Evolutionary conservation across 2,113 vertebrate species (phyloP).

Genomic region (Onychorhynchus coronatus): DNA sequence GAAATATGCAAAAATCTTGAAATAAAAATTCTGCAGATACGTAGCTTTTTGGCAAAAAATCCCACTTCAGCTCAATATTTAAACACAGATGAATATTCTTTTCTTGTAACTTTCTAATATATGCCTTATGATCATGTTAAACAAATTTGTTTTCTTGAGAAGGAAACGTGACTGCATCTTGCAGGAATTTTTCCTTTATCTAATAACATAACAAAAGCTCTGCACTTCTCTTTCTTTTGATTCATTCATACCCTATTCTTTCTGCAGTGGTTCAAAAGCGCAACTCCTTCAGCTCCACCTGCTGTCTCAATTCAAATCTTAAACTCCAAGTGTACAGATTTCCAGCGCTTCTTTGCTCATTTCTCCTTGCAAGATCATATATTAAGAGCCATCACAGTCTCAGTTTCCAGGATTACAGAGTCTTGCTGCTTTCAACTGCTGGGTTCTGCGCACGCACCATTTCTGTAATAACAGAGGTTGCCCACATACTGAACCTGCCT

Average conservation of each 20-base stretch:
- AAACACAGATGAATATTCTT: not conserved
- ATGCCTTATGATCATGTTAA: not conserved
- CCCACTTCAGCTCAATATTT: not conserved
- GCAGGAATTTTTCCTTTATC: not conserved
- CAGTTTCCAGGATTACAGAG: conserved; percentile 19
- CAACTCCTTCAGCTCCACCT: conserved; percentile 67
- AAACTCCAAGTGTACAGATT: not conserved
- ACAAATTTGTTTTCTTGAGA: not conserved
- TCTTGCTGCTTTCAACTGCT: conserved; percentile 33
- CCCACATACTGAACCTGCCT: conserved; percentile 17
- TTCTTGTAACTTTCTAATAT: not conserved
- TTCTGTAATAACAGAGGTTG: conserved; percentile 42
- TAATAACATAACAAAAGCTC: conserved; percentile 18
- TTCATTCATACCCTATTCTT: conserved; percentile 17
- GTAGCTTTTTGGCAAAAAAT: not conserved
- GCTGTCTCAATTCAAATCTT: conserved; percentile 46
- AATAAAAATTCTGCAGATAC: not conserved
- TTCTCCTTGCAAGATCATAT: not conserved
- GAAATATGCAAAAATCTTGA: not conserved
- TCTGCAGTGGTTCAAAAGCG: conserved; percentile 9
- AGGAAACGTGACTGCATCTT: not conserved
- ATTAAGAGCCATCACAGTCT: not conserved
- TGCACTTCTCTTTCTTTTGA: conserved; percentile 6
- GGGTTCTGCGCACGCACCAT: not conserved
- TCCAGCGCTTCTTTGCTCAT: not conserved